Evolutionary conservation across 1,140 invertebrate species (phyloP).

Genomic region (Polypedilum vanderplanki): DNA sequence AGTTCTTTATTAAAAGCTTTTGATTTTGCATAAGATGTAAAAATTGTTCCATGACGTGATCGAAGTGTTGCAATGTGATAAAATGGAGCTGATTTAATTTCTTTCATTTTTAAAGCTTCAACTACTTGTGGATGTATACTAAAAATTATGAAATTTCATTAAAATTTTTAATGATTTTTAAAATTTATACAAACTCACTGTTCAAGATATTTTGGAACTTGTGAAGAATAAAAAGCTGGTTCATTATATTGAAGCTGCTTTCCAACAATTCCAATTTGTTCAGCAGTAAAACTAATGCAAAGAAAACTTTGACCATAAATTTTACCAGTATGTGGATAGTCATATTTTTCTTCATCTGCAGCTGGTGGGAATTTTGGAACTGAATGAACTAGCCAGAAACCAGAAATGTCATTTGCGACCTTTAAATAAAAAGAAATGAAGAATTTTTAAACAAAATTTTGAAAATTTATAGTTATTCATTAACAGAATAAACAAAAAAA

Average conservation of each 20-base stretch:
- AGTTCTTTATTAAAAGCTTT: slow-evolving; percentile 72
- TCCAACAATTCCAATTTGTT: slow-evolving; percentile 62
- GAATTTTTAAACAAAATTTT: no score
- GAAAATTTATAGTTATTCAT: no score
- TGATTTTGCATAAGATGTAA: slow-evolving; percentile 73
- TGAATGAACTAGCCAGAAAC: slow-evolving; percentile 88
- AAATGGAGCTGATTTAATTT: slow-evolving; percentile 54
- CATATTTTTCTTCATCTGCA: slow-evolving; percentile 52
- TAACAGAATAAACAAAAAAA: no score
- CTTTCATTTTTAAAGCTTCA: slow-evolving; percentile 53
- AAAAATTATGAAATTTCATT: background rate
- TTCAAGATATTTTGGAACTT: slow-evolving; percentile 49
- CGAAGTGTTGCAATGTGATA: slow-evolving; percentile 51
- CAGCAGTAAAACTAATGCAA: slow-evolving; percentile 64
- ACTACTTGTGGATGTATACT: slow-evolving; percentile 52
- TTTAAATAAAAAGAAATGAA: no score
- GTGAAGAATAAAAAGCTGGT: slow-evolving; percentile 56
- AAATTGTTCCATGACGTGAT: slow-evolving; percentile 52
- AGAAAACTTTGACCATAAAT: slow-evolving; percentile 80
- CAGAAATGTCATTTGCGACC: slow-evolving; percentile 57
- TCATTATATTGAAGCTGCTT: slow-evolving; percentile 68
- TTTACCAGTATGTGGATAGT: slow-evolving; percentile 64
- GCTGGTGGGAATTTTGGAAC: slow-evolving; percentile 73
- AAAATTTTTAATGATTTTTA: background rate
- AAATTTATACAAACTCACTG: slow-evolving; percentile 19